Evolutionary conservation across 2,113 vertebrate species (phyloP), one percentile per base, ranked within the genome.

Genomic region (Oncorhynchus keta): DNA sequence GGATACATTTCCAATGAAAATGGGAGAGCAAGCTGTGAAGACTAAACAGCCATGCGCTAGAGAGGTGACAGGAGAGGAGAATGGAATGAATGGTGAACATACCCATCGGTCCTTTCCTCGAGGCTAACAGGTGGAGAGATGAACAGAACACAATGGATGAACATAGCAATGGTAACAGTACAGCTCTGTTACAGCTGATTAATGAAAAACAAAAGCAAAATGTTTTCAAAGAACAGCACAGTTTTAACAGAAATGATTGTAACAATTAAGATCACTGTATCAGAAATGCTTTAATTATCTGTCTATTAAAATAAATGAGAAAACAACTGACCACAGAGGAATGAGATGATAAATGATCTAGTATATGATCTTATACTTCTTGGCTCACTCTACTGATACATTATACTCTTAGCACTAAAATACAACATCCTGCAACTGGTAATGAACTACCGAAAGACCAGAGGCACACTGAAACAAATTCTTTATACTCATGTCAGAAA

Each of bases 41-140:
- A 16, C 51, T 69, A 77, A 72, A 70, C 24, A 45, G 26, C 76
- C 90, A 90, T 89, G 88, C 90, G 87, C 77, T 71, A 57, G 24
- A 62, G 62, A 67, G 32, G 28, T 49, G 65, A 67, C 22, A 16
- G 65, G 76, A 74, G 13, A 76, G 78, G 74, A 68, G 68, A 81
- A 79, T 88, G 79, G 64, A 77, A 86, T 83, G 81, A 85, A 80
- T 45, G 59, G 87, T 79, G 72, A 85, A 95, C 94, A 87, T 95
- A 95, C 94, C 92, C 92, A 94, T 94, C 91, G 92, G 77, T 90
- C 93, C 87, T 86, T 91, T 90, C 92, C 90, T 76, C 88, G 89
- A 88, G 91, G 90, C 94, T 95, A 93, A 86, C 83, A 91, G 88
- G 83, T 51, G 64, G 61, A 51, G 76, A 82, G 81, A 90, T 87